Conservation (phyloP, 2,797 vertebrate genomes). For the Chromis chromis region DNA sequence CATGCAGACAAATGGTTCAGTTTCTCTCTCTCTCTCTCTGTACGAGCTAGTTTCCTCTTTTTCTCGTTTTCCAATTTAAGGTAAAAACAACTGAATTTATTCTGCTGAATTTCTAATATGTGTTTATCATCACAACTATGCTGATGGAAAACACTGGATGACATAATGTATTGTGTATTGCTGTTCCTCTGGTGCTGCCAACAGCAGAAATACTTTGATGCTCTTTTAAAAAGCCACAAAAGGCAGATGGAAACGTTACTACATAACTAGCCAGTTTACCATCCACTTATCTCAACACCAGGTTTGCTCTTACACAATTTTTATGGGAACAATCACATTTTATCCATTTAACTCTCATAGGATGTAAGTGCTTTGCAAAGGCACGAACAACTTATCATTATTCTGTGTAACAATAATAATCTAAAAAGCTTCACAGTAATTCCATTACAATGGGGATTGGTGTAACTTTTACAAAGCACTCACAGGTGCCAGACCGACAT, state of each 20-base stretch:
- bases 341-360: background rate
- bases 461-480: slow-evolving; percentile 10
- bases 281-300: background rate
- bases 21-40: slow-evolving; percentile 4
- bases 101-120: background rate
- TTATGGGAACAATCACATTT: background rate
- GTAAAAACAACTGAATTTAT: background rate
- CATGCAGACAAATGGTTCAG: slow-evolving; percentile 23
- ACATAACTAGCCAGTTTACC: slow-evolving; percentile 16
- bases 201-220: slow-evolving; percentile 6
- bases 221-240: slow-evolving; percentile 1
- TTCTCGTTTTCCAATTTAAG: background rate
- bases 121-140: background rate
- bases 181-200: slow-evolving; percentile 16
- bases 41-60: background rate
- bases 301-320: background rate
- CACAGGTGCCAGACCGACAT: slow-evolving; percentile 9
- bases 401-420: slow-evolving; percentile 32
- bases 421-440: background rate
- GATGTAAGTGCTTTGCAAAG: background rate
- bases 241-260: slow-evolving; percentile 8
- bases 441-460: background rate
- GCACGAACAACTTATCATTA: slow-evolving; percentile 48
- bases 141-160: background rate
- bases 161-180: background rate